Evolutionary conservation across 2,888 invertebrate genomes (phyloP).

Genomic region (Thymelicus acteon): DNA sequence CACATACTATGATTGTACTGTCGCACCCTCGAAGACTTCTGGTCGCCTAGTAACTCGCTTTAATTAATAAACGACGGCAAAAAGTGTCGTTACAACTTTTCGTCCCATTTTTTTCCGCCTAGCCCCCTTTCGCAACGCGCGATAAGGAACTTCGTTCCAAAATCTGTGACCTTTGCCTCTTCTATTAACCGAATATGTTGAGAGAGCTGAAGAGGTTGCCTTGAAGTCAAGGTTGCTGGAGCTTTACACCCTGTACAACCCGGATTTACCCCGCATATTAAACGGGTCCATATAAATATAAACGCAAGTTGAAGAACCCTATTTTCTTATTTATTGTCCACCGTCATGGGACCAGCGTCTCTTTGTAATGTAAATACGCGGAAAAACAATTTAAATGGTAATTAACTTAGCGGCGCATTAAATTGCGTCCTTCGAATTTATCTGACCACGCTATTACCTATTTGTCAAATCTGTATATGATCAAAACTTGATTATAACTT

Average conservation of each 20-base stretch:
- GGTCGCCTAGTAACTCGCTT: no score
- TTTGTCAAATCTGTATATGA: not conserved
- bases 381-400: conserved; percentile 79
- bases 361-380: conserved; percentile 77
- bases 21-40: no score
- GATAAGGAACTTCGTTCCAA: no score
- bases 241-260: not conserved
- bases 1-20: no score
- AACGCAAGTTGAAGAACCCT: conserved; percentile 41
- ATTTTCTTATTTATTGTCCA: conserved; percentile 51
- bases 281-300: conserved; percentile 38
- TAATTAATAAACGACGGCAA: no score
- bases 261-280: conserved; percentile 21
- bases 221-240: not conserved
- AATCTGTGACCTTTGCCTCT: no score
- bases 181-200: no score
- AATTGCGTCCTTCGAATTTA: conserved; percentile 53
- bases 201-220: no score
- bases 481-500: no score
- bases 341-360: conserved; percentile 45
- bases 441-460: conserved; percentile 46
- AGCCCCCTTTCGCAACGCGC: no score
- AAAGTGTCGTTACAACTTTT: no score
- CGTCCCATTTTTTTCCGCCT: no score
- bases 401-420: conserved; percentile 66